Base-by-base conservation (phyloP, 2,888 invertebrate species). In the Oscheius sp. region DNA sequence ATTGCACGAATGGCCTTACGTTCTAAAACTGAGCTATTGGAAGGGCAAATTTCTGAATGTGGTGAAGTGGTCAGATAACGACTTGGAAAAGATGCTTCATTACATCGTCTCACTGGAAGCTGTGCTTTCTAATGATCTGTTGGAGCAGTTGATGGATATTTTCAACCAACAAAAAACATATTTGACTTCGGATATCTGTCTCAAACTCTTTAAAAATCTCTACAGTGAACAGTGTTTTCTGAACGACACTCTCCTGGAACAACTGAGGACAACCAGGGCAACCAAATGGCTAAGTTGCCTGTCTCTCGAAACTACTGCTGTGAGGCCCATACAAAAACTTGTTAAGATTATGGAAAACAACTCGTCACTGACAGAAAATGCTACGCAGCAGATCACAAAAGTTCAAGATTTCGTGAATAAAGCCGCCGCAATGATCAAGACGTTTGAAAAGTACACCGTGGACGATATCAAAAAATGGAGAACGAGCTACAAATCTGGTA, bases 401-500 rank as follows among this genome's bases (percentile, higher is more conserved):
- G 50, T 48, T 9, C 21, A n/a, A 4, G 2, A 65, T 33, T 7
- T 48, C 13, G 50, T 65, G 32, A 65, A 29, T 0, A 21, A n/a
- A n/a, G 33, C 42, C 7, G 48, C 13, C 4, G 32, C 7, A 48
- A 13, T 2, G 0, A 9, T 1, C 47, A 47, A 47, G n/a, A 48
- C 7, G 0, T 5, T 48, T 5, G 29, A 4, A 9, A 2, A n/a
- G 13, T 48, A 65, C 35, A 13, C 37, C 1, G 50, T 5, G 35
- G 50, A 42, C n/a, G 65, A 65, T 9, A 65, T 65, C 48, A 1
- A 65, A 57, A 48, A 65, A 21, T 65, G 65, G 65, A 48, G 32
- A 0, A 65, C 5, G 2, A 47, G 48, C n/a, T 48, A 53, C 2
- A 42, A 65, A 9, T 7, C 48, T 5, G 4, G 4, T 4, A 65